Evolutionary conservation across 2,888 invertebrate genomes (phyloP).

Genomic region (Pyrrhosoma nymphula): DNA sequence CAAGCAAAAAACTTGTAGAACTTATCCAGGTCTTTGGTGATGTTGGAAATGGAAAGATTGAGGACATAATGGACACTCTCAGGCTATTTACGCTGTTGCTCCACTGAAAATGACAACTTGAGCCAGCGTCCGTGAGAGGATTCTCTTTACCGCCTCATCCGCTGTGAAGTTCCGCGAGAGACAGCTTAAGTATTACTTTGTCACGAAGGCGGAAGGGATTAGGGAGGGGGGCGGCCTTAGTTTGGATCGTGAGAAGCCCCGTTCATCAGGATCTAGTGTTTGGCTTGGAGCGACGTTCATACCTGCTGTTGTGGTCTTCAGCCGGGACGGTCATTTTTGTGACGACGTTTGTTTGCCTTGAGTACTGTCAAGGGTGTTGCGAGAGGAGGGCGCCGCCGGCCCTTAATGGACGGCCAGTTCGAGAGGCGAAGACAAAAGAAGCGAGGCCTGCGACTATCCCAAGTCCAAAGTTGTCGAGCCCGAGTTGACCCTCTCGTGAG

Average conservation of each 20-base stretch:
- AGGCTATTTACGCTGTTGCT: not conserved
- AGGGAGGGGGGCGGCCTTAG: not conserved
- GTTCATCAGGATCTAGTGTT: not conserved
- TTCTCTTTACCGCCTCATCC: not conserved
- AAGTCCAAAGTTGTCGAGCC: not conserved
- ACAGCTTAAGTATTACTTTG: not conserved
- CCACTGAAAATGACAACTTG: not conserved
- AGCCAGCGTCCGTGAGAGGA: not conserved
- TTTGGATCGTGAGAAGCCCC: not conserved
- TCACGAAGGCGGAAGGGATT: not conserved
- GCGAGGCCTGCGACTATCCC: not conserved
- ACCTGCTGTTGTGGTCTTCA: not conserved
- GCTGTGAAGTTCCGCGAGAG: not conserved
- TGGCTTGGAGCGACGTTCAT: not conserved
- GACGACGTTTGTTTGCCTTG: not conserved
- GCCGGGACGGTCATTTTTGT: not conserved
- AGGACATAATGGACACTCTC: no score
- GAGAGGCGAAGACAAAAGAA: not conserved
- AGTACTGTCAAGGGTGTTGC: not conserved
- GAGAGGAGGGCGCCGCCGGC: not conserved
- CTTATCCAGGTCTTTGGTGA: no score
- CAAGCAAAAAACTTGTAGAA: no score
- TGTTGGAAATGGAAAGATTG: no score
- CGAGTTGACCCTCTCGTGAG: not conserved
- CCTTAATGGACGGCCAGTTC: not conserved